phyloP scores from a whole-genome alignment of 2,113 vertebrate genomes.

The Podocnemis expansa region DNA sequence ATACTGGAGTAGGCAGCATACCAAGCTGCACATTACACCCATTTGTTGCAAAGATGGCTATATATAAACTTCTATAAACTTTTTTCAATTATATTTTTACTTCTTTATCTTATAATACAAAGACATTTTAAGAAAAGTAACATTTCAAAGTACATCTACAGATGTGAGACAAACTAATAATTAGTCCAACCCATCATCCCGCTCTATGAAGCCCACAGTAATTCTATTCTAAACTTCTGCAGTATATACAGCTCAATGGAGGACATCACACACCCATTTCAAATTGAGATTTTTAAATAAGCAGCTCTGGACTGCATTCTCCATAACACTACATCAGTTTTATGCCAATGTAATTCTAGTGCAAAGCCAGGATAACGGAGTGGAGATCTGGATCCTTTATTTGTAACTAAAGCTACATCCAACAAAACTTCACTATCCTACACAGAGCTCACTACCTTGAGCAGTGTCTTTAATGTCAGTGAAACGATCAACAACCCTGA shows the following conservation, averaged over 20 bases:
- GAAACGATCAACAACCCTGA: rapidly evolving
- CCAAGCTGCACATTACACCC: neutral
- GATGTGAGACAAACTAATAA: neutral
- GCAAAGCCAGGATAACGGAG: neutral
- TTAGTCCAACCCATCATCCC: neutral
- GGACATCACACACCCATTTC: neutral
- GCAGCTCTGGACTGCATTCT: constrained; percentile 8
- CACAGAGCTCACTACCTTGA: neutral
- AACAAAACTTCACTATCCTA: neutral
- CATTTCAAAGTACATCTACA: constrained; percentile 18
- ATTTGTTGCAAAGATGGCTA: neutral
- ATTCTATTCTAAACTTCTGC: neutral
- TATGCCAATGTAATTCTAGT: rapidly evolving
- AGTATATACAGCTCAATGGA: neutral
- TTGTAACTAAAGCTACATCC: constrained; percentile 39
- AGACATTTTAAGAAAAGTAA: neutral
- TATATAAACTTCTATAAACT: neutral
- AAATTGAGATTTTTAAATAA: neutral
- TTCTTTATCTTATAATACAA: neutral
- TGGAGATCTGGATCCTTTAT: neutral
- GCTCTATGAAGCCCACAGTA: neutral
- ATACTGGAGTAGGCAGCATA: too few relatives aligned
- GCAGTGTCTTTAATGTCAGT: neutral
- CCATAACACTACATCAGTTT: neutral
- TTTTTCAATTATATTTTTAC: constrained; percentile 12